Percentiles rank a stretch among this genome's conserved stretches.
Evolutionary conservation across 2,888 invertebrate genomes (phyloP).

Genomic region (Polymixis lichenea): DNA sequence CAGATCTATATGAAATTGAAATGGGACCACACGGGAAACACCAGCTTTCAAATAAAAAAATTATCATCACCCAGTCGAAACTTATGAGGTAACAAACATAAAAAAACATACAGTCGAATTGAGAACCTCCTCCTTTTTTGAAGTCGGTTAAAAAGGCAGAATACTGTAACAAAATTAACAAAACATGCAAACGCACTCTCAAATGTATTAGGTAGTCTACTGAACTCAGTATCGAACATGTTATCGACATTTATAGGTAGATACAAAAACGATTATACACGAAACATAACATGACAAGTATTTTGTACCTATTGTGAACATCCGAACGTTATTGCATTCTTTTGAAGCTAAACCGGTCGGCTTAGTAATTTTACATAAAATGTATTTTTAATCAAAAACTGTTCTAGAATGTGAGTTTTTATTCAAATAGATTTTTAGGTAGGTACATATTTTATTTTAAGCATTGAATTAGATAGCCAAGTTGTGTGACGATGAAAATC

Average conservation of each 20-base stretch:
- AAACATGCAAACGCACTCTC: constrained; percentile 11
- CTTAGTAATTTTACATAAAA: neutral
- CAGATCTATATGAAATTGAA: no score
- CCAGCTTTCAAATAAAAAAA: no score
- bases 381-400: neutral
- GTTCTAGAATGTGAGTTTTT: neutral
- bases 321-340: constrained; percentile 11
- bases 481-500: neutral
- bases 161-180: neutral
- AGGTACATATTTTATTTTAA: neutral
- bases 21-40: no score
- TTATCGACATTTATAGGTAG: neutral
- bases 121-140: no score
- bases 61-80: no score
- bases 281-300: neutral
- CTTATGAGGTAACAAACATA: no score
- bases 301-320: neutral
- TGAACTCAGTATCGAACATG: neutral
- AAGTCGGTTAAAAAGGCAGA: no score
- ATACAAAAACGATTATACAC: neutral
- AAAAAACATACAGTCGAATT: no score
- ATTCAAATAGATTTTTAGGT: neutral
- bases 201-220: neutral
- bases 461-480: neutral
- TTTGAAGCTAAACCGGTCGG: neutral